These are phyloP conservation scores for Tipula lateralis DNA, from an alignment of 2,888 invertebrate genomes.

Conservation along the genomic window DNA sequence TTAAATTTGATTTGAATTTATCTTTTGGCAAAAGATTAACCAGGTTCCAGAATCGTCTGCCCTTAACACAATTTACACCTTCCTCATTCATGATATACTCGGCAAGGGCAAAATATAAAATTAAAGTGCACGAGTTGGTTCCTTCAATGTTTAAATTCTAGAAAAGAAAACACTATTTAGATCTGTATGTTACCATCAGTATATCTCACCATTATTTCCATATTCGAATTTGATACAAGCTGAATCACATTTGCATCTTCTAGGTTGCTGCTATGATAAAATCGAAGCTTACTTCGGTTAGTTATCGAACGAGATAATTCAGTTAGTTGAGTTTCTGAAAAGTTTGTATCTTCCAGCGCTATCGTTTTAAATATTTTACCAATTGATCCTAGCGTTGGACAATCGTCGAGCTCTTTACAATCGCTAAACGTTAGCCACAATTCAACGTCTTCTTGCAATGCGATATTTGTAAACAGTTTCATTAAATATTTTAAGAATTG, in stretches of 20 bases:
- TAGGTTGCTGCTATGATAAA: neutral
- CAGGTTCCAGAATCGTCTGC: neutral
- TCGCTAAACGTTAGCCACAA: neutral
- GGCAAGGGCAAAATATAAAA: neutral
- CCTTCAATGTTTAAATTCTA: neutral
- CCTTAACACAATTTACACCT: neutral
- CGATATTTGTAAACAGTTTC: neutral
- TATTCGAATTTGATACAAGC: neutral
- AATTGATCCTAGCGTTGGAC: neutral
- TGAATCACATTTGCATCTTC: neutral
- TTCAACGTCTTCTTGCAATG: neutral
- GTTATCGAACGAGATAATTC: neutral
- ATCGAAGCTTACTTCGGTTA: neutral
- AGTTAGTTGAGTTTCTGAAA: neutral
- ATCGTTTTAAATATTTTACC: neutral
- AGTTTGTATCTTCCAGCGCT: neutral
- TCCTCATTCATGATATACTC: neutral
- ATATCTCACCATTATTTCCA: neutral
- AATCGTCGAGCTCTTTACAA: neutral
- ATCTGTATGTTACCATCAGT: neutral
- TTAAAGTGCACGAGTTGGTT: neutral
- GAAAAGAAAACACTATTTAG: neutral
- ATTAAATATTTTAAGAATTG: neutral
- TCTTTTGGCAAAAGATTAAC: neutral
- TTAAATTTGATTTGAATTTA: neutral